phyloP scores from a whole-genome alignment of 1,140 invertebrate genomes.

The Acyrthosiphon pisum region DNA sequence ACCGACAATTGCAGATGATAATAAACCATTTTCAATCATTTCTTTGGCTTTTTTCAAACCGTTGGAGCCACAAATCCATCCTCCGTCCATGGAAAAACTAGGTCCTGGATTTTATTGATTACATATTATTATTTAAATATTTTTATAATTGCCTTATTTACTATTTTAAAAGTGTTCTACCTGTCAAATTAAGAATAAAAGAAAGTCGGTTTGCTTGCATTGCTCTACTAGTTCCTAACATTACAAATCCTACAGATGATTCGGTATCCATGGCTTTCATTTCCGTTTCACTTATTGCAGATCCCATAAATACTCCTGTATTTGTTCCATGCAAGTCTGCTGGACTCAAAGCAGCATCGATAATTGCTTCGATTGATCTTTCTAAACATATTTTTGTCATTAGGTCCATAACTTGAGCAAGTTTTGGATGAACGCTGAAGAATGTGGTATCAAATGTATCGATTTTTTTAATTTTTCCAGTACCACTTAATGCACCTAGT shows the following conservation, averaged over 20 bases:
- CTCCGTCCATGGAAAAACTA: conserved; percentile 78
- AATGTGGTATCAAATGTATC: conserved; percentile 59
- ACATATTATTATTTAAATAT: too few relatives aligned
- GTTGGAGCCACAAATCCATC: conserved; percentile 70
- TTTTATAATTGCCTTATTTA: neutral
- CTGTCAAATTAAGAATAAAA: conserved; percentile 45
- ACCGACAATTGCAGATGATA: conserved; percentile 74
- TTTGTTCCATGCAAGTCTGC: neutral
- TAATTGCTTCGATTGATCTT: conserved; percentile 56
- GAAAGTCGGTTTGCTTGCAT: conserved; percentile 74
- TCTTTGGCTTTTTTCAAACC: conserved; percentile 71
- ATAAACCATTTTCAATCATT: conserved; percentile 70
- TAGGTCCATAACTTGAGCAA: conserved; percentile 59
- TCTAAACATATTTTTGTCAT: conserved; percentile 57
- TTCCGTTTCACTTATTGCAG: neutral
- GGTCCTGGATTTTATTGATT: conserved; percentile 66
- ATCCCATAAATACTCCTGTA: conserved; percentile 17
- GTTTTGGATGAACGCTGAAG: conserved; percentile 60
- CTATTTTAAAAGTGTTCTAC: neutral
- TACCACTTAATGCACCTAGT: neutral
- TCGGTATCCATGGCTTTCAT: rapidly evolving
- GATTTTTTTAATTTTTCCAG: conserved; percentile 44
- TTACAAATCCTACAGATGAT: conserved; percentile 43
- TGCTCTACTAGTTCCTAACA: conserved; percentile 71
- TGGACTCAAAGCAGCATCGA: conserved; percentile 50